phyloP scores from a whole-genome alignment of 2,888 invertebrate genomes.

The Eupithecia subumbrata region DNA sequence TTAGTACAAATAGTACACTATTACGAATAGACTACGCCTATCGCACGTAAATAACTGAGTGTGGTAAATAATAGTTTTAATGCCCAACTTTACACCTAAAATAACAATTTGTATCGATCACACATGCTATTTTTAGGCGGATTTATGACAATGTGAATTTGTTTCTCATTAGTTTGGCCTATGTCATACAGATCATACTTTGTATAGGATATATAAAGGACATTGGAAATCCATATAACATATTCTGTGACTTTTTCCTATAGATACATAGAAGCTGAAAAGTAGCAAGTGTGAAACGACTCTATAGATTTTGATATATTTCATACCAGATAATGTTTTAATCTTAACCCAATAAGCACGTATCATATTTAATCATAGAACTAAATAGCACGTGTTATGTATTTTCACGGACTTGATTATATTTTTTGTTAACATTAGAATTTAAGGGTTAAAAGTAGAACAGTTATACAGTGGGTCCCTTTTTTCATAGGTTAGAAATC shows the following conservation, averaged over 20 bases:
- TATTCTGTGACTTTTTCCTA: background rate
- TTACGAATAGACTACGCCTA: conserved; percentile 49
- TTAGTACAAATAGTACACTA: conserved; percentile 63
- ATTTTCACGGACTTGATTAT: conserved; percentile 79
- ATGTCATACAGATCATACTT: background rate
- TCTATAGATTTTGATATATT: conserved; percentile 49
- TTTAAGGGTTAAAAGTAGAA: conserved; percentile 58
- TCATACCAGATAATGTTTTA: conserved; percentile 45
- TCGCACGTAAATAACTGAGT: conserved; percentile 15
- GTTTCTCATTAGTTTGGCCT: background rate
- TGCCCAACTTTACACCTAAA: background rate
- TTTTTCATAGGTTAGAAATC: conserved; percentile 43
- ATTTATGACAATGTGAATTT: background rate
- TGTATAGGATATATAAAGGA: background rate
- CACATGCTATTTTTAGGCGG: conserved; percentile 6
- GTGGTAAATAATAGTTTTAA: conserved; percentile 16
- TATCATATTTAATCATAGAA: conserved; percentile 66
- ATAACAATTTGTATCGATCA: conserved; percentile 2
- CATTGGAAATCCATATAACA: background rate
- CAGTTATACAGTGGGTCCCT: conserved; percentile 60
- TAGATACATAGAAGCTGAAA: background rate
- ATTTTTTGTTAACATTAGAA: conserved; percentile 78
- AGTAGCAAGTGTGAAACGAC: conserved; percentile 22
- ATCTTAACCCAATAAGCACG: conserved; percentile 67
- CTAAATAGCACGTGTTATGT: conserved; percentile 79